Evolutionary conservation across 2,888 invertebrate genomes (phyloP).

Genomic region (Tethea ocularis): DNA sequence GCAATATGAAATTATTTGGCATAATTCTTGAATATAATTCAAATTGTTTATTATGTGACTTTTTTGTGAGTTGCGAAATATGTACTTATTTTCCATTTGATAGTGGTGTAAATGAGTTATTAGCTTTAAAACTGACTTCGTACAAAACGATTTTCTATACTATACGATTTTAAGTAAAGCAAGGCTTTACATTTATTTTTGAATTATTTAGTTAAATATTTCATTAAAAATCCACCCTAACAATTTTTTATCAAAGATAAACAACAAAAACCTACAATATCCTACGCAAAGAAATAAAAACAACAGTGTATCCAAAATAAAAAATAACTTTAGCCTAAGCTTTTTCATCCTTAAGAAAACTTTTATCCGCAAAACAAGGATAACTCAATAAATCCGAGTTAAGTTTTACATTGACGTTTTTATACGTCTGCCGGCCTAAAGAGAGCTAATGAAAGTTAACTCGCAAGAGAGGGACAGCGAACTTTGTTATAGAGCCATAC

Average conservation of each 20-base stretch:
- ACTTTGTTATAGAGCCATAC: constrained; percentile 53
- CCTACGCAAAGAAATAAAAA: background rate
- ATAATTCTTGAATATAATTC: background rate
- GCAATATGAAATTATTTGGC: constrained; percentile 25
- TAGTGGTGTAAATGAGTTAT: too few relatives aligned
- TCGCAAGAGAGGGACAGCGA: constrained; percentile 29
- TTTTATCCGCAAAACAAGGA: constrained; percentile 8
- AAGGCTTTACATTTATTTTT: too few relatives aligned
- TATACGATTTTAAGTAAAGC: too few relatives aligned
- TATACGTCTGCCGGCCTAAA: constrained; percentile 40
- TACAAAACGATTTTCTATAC: too few relatives aligned
- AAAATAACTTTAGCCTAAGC: constrained; percentile 4
- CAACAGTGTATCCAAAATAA: constrained; percentile 1
- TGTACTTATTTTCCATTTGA: too few relatives aligned
- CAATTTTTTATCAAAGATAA: too few relatives aligned
- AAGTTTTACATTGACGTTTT: constrained; percentile 53
- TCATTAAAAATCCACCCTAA: background rate
- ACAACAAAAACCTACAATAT: background rate
- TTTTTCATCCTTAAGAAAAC: background rate
- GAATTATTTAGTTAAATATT: background rate
- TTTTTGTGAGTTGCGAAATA: background rate
- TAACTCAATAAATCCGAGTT: constrained; percentile 45
- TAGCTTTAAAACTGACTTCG: too few relatives aligned
- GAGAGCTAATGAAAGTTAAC: constrained; percentile 51
- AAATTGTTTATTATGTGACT: background rate